phyloP scores from a whole-genome alignment of 1,140 invertebrate species.

The Caenorhabditis briggsae region DNA sequence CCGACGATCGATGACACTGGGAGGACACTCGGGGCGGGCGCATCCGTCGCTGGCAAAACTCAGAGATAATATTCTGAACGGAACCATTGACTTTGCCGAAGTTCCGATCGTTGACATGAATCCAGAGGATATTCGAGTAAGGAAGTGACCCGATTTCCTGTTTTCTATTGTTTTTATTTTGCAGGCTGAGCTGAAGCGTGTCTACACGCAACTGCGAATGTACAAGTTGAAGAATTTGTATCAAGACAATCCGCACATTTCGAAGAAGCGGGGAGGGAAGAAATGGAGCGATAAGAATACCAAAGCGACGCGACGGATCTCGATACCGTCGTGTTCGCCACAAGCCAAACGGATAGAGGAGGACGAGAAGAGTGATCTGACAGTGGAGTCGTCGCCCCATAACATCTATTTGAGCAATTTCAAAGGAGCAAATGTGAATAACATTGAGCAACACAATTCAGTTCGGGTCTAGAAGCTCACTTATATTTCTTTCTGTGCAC shows the following conservation, averaged over 20 bases:
- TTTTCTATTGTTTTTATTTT: constrained; percentile 50
- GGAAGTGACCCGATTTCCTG: constrained; percentile 57
- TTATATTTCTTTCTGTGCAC: constrained; percentile 33
- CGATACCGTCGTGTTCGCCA: constrained; percentile 71
- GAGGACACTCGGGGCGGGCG: constrained; percentile 78
- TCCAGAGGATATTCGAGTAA: constrained; percentile 88
- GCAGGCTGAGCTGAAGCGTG: constrained; percentile 88
- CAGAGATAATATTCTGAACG: constrained; percentile 84
- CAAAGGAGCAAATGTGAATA: constrained; percentile 69
- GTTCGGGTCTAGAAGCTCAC: constrained; percentile 71
- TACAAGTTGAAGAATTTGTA: constrained; percentile 90
- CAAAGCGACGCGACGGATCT: constrained; percentile 81
- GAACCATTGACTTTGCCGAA: constrained; percentile 87
- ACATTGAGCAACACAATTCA: constrained; percentile 71
- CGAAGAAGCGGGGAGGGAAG: constrained; percentile 89
- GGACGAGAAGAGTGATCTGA: constrained; percentile 76
- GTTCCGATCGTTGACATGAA: constrained; percentile 89
- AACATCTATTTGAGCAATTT: constrained; percentile 75
- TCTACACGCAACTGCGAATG: constrained; percentile 85
- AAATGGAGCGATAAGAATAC: constrained; percentile 89
- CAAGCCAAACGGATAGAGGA: constrained; percentile 73
- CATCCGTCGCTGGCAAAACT: constrained; percentile 79
- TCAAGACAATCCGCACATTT: constrained; percentile 94
- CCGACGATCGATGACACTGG: constrained; percentile 78
- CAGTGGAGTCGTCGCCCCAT: constrained; percentile 77